A percentile compares a stretch with the other conserved stretches of the same genome.
phyloP scores from a whole-genome alignment of 2,888 invertebrate species.

The Acrobasis repandana region DNA sequence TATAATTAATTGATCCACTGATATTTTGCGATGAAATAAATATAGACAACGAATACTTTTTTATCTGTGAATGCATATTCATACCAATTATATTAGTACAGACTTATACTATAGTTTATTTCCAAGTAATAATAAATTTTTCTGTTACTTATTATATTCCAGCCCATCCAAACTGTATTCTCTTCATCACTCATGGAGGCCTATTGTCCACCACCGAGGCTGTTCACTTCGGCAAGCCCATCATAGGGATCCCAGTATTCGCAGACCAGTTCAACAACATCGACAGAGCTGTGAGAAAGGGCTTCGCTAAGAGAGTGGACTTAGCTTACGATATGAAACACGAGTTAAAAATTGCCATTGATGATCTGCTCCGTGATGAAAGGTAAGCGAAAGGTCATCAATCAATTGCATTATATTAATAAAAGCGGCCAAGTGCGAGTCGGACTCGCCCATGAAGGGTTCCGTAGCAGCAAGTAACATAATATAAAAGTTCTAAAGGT shows the following conservation, averaged over 20 bases:
- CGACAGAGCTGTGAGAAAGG: slow-evolving; percentile 47
- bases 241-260: slow-evolving; percentile 61
- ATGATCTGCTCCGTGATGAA: slow-evolving; percentile 43
- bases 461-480: too few relatives aligned
- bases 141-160: slow-evolving; percentile 27
- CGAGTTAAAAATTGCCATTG: slow-evolving; percentile 43
- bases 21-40: too few relatives aligned
- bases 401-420: too few relatives aligned
- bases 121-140: too few relatives aligned
- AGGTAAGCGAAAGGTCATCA: slow-evolving; percentile 36
- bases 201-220: slow-evolving; percentile 59
- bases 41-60: too few relatives aligned
- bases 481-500: too few relatives aligned
- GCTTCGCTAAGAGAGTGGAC: slow-evolving; percentile 46
- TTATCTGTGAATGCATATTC: too few relatives aligned
- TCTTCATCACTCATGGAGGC: slow-evolving; percentile 69
- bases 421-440: too few relatives aligned
- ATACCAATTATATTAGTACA: too few relatives aligned
- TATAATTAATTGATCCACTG: too few relatives aligned
- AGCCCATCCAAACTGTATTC: slow-evolving; percentile 62
- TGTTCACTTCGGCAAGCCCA: slow-evolving; percentile 55
- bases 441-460: too few relatives aligned
- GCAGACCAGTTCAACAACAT: slow-evolving; percentile 62
- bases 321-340: slow-evolving; percentile 41
- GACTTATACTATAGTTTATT: too few relatives aligned